Evolutionary conservation across 2,113 vertebrate genomes (phyloP).

Genomic region (Sakesphorus luctuosus): DNA sequence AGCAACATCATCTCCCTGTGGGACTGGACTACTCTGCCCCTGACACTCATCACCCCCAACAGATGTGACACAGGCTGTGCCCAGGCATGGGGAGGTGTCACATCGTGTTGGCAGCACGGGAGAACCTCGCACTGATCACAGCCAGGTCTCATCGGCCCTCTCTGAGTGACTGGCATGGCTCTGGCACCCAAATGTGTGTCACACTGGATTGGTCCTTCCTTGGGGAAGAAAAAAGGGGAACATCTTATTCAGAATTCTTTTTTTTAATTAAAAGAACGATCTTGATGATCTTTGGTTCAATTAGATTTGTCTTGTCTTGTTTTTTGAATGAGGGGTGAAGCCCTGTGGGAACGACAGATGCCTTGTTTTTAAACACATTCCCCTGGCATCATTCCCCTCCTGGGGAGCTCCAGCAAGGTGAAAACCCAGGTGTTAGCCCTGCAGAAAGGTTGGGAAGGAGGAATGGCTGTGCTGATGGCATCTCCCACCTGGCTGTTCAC

Average conservation of each 20-base stretch:
- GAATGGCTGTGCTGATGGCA: not conserved
- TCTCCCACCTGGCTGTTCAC: not conserved
- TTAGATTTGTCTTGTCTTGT: not conserved
- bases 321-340: not conserved
- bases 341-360: not conserved
- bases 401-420: not conserved
- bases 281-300: not conserved
- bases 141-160: not conserved
- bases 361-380: not conserved
- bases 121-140: not conserved
- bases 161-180: not conserved
- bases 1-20: not conserved
- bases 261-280: not conserved
- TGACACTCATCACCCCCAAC: not conserved
- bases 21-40: not conserved
- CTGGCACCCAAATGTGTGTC: not conserved
- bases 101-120: not conserved
- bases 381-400: not conserved
- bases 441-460: not conserved
- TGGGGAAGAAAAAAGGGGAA: not conserved
- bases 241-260: not conserved
- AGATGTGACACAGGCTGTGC: not conserved
- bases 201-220: not conserved
- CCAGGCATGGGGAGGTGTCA: not conserved
- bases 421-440: not conserved